These are phyloP conservation scores for Eumacrocentrus americanus DNA, from an alignment of 2,888 invertebrate species.

Conservation along the genomic window DNA sequence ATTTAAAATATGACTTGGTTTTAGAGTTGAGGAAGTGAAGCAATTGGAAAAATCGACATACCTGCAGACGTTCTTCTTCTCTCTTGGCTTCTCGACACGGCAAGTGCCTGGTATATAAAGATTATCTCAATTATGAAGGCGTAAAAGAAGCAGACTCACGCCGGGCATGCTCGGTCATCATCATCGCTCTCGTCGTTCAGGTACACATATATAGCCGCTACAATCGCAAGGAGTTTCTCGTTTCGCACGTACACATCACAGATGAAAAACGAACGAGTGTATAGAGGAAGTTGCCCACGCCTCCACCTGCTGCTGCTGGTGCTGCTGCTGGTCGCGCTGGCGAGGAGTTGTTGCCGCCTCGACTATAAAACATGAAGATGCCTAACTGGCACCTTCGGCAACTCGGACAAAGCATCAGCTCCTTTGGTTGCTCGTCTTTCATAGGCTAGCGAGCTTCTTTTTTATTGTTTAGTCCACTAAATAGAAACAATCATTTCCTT, in stretches of 20 bases:
- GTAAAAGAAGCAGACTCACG: conserved; percentile 56
- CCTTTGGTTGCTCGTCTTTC: neutral
- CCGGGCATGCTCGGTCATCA: conserved; percentile 49
- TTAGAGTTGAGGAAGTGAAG: neutral
- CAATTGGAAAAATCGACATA: conserved; percentile 54
- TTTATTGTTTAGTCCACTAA: too few species aligned
- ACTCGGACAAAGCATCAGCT: neutral
- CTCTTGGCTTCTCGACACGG: conserved; percentile 16
- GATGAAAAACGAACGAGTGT: neutral
- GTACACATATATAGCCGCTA: neutral
- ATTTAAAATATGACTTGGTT: too few species aligned
- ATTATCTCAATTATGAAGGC: conserved; percentile 58
- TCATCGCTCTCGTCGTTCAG: conserved; percentile 35
- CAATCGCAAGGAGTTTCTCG: conserved; percentile 19
- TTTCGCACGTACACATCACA: conserved; percentile 25
- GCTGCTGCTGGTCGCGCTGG: too few species aligned
- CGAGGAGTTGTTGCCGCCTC: too few species aligned
- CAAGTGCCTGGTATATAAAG: conserved; percentile 42
- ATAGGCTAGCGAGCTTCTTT: neutral
- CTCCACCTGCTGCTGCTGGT: conserved; percentile 47
- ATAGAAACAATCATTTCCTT: too few species aligned
- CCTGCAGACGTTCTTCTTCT: conserved; percentile 41
- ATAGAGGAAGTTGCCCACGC: conserved; percentile 40
- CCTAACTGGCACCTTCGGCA: conserved; percentile 42
- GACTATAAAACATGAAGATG: conserved; percentile 49